Conservation (phyloP, 2,888 invertebrate genomes). For the Ctenicera cuprea region DNA sequence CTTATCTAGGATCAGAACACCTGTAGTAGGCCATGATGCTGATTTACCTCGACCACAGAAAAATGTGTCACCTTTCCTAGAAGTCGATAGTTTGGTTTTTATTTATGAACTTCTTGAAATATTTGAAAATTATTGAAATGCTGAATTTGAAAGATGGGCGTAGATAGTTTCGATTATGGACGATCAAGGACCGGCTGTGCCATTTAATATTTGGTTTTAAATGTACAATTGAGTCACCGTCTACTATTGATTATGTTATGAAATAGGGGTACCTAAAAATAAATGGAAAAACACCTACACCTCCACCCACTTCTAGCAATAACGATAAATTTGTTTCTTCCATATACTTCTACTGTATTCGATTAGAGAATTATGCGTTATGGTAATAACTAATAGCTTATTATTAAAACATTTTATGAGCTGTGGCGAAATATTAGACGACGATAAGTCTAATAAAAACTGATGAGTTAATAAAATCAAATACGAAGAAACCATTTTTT, state of each 20-base stretch:
- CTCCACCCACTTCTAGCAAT: background rate
- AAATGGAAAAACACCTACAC: constrained; percentile 17
- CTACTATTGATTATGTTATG: constrained; percentile 13
- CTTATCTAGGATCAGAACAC: constrained; percentile 59
- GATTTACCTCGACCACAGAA: constrained; percentile 57
- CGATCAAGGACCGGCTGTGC: background rate
- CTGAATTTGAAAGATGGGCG: constrained; percentile 9
- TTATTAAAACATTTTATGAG: too few species aligned
- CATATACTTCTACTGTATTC: too few species aligned
- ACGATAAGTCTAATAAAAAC: too few species aligned
- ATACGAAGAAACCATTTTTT: too few species aligned
- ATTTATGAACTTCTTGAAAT: constrained; percentile 48
- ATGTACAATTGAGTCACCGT: constrained; percentile 12
- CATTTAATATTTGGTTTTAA: constrained; percentile 2
- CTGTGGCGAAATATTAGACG: too few species aligned
- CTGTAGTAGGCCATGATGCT: constrained; percentile 58
- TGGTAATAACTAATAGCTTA: too few species aligned
- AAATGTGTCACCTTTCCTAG: constrained; percentile 55
- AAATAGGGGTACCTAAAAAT: constrained; percentile 17
- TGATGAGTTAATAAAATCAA: too few species aligned
- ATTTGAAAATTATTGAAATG: constrained; percentile 43
- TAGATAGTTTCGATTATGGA: constrained; percentile 29
- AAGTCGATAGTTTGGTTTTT: constrained; percentile 48
- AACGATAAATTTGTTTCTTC: background rate
- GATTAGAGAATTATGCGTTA: too few species aligned